These are phyloP conservation scores for Stegostoma tigrinum DNA, from an alignment of 2,113 vertebrate species.

Conservation along the genomic window DNA sequence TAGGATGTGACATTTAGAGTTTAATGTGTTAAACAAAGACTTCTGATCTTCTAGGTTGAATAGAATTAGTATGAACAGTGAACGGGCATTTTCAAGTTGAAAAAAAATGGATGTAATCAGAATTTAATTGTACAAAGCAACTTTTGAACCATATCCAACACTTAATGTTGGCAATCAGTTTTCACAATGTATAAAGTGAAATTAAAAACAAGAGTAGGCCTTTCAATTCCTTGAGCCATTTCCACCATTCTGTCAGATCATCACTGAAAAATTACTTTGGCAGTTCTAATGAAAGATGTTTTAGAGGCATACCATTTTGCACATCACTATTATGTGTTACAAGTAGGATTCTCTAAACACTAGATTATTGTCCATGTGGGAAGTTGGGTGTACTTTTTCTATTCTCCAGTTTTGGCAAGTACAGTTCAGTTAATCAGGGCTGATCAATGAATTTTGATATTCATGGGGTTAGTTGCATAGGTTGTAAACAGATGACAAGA, in stretches of 20 bases:
- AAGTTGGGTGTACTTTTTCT: background rate
- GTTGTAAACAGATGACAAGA: background rate
- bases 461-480: background rate
- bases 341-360: background rate
- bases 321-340: background rate
- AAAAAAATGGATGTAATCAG: background rate
- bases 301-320: background rate
- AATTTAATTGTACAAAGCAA: background rate
- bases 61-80: background rate
- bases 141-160: background rate
- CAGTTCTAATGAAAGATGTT: background rate
- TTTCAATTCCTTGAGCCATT: background rate
- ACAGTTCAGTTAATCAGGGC: background rate
- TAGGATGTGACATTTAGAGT: too few relatives aligned
- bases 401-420: background rate
- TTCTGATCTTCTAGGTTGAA: background rate
- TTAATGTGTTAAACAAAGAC: background rate
- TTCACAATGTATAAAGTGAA: background rate
- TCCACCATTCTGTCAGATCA: background rate
- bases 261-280: background rate
- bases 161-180: background rate
- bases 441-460: background rate
- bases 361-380: background rate
- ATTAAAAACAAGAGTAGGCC: background rate
- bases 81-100: background rate